phyloP scores from a whole-genome alignment of 1,140 invertebrate species.

The Chironomus tepperi region DNA sequence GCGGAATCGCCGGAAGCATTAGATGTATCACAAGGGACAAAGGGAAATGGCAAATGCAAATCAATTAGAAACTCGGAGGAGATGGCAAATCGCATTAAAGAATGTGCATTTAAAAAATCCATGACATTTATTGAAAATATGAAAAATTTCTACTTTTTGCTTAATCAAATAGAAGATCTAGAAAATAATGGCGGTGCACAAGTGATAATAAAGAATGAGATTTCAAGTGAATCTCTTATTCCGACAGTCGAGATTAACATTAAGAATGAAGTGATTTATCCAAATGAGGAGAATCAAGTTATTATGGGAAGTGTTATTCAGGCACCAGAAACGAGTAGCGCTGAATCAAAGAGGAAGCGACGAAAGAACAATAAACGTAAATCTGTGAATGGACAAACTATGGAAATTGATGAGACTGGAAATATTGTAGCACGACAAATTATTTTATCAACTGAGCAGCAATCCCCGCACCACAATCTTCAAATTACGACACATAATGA shows the following conservation, averaged over 20 bases:
- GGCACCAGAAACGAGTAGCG: not conserved
- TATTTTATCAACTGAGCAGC: not conserved
- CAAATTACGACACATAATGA: conserved; percentile 15
- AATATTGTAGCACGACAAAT: conserved; percentile 20
- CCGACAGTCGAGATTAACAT: not conserved
- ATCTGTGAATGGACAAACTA: conserved; percentile 5
- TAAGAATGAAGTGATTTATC: conserved; percentile 19
- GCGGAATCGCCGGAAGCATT: not conserved
- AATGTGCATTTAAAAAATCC: conserved; percentile 15
- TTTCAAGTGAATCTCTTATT: not conserved
- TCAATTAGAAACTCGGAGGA: not conserved
- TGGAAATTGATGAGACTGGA: conserved; percentile 20
- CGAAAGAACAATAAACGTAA: conserved; percentile 7
- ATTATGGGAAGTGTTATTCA: not conserved
- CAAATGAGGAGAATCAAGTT: conserved; percentile 10
- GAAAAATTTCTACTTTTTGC: conserved; percentile 16
- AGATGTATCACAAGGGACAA: not conserved
- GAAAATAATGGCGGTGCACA: not conserved
- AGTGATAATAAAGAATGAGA: conserved; percentile 19
- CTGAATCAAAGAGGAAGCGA: not conserved
- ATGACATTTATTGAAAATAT: conserved; percentile 17
- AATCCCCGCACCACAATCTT: not conserved
- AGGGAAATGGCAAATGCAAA: conserved; percentile 5
- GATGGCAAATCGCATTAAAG: conserved; percentile 10
- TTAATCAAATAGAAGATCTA: not conserved